phyloP scores from a whole-genome alignment of 2,888 invertebrate genomes.

The Axea sp. region DNA sequence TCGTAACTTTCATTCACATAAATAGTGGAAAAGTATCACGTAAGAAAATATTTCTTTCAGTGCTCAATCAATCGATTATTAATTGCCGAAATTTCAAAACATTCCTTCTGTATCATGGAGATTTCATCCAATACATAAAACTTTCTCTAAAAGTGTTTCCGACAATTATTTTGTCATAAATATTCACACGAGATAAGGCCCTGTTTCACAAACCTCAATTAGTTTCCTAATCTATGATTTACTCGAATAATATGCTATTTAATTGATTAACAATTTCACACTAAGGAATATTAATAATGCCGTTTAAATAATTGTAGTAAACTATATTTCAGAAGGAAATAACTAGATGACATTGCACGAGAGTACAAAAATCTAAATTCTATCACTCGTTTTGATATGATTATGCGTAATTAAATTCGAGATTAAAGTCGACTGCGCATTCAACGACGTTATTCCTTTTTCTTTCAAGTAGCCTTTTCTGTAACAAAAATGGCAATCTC shows the following conservation, averaged over 20 bases:
- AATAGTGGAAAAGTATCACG: slow-evolving; percentile 16
- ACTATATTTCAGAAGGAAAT: slow-evolving; percentile 44
- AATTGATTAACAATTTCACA: slow-evolving; percentile 32
- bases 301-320: slow-evolving; percentile 43
- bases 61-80: not conserved
- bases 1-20: slow-evolving; percentile 20
- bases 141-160: slow-evolving; percentile 14
- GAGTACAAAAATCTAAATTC: slow-evolving; percentile 54
- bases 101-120: not conserved
- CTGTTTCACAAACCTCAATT: too few relatives aligned
- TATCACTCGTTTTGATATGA: slow-evolving; percentile 49
- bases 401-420: slow-evolving; percentile 59
- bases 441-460: slow-evolving; percentile 40
- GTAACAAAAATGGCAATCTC: slow-evolving; percentile 44
- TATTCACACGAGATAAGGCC: too few relatives aligned
- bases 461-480: slow-evolving; percentile 45
- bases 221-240: not conserved
- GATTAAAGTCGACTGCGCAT: slow-evolving; percentile 53
- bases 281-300: slow-evolving; percentile 32
- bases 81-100: slow-evolving; percentile 14
- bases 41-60: slow-evolving; percentile 7
- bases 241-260: slow-evolving; percentile 9
- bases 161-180: too few relatives aligned
- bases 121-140: slow-evolving; percentile 10
- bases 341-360: slow-evolving; percentile 18